Base-by-base conservation (phyloP, 2,797 vertebrate genomes). In the Thaleichthys pacificus region DNA sequence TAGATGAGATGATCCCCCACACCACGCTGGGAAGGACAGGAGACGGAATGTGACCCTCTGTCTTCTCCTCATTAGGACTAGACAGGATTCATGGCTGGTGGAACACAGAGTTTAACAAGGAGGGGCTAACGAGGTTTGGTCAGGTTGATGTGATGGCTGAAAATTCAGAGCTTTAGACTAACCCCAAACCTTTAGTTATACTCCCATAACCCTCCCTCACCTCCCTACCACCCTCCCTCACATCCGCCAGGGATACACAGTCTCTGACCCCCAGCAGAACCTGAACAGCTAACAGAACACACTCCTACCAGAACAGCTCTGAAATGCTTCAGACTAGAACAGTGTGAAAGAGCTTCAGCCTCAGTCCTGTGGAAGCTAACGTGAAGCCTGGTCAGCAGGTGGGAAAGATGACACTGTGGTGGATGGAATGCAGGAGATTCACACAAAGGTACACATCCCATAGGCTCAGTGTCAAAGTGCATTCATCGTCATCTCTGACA, bases 381-480 rank as follows among this genome's bases (percentile, higher is more conserved):
- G 1, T 1, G 8, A 11, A 12, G 38, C 38, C 11, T 12, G 11
- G 38, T 42, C 38, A 42, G 38, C 17, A 57, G 61, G 15, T 22
- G 60, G 4, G 51, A 87, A 86, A 82, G 73, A 85, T 86, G 90
- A 91, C 90, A 91, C 89, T 87, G 70, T 86, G 91, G 84, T 84
- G 85, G 87, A 91, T 90, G 92, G 92, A 93, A 93, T 93, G 92
- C 87, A 89, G 87, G 89, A 81, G 76, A 84, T 89, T 91, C 87
- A 80, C 74, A 83, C 74, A 74, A 78, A 88, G 82, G 84, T 80
- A 80, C 86, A 91, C 92, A 90, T 89, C 89, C 92, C 89, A 90
- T 85, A 85, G 88, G 92, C 89, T 77, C 91, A 86, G 88, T 83
- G 90, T 92, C 91, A 93, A 94, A 94, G 93, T 94, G 93, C 93